These are phyloP conservation scores for Cryptosula pallasiana DNA, from an alignment of 2,888 invertebrate species.

Conservation along the genomic window DNA sequence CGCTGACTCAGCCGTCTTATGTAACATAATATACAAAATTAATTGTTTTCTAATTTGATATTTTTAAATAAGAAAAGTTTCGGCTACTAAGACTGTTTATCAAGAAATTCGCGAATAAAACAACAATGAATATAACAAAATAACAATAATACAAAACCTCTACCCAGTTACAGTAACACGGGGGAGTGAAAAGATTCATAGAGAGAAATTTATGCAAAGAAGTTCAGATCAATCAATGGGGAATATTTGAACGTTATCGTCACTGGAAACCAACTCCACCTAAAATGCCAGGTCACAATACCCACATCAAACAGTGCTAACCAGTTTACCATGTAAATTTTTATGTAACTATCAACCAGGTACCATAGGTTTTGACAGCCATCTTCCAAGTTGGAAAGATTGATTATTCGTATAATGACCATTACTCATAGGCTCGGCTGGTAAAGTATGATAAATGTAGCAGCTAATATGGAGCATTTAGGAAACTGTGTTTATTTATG, in stretches of 20 bases:
- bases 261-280: background rate
- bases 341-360: background rate
- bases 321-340: background rate
- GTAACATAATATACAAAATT: no score
- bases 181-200: no score
- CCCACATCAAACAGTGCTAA: background rate
- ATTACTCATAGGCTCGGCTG: background rate
- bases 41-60: no score
- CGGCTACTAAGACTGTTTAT: no score
- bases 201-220: background rate
- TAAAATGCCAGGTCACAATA: background rate
- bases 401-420: constrained; percentile 21
- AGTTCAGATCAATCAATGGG: background rate
- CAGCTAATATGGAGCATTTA: constrained; percentile 9
- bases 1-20: no score
- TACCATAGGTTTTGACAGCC: background rate
- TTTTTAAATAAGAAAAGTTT: no score
- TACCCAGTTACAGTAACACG: no score
- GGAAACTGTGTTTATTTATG: background rate
- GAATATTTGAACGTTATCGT: background rate
- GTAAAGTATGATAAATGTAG: constrained; percentile 21
- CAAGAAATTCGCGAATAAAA: no score
- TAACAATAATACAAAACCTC: no score
- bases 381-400: constrained; percentile 8
- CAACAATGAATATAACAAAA: no score